Percentiles rank a stretch among this genome's conserved stretches.
These are phyloP conservation scores for Chaenocephalus aceratus DNA, from an alignment of 2,113 vertebrate genomes.

Conservation along the genomic window DNA sequence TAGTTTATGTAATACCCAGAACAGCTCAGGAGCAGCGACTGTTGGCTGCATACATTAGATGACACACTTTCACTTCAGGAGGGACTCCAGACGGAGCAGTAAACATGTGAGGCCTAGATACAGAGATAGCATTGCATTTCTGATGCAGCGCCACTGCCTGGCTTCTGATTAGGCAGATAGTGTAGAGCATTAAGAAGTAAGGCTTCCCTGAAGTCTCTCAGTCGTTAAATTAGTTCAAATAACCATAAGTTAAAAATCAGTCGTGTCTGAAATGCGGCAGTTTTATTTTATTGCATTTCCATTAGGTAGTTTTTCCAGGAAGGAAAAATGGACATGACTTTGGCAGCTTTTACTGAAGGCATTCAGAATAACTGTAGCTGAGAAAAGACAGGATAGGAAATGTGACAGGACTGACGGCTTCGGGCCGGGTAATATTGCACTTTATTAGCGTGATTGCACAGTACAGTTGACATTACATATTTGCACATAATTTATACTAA, in stretches of 20 bases:
- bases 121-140: slow-evolving; percentile 48
- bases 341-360: not conserved
- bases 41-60: slow-evolving; percentile 76
- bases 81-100: slow-evolving; percentile 65
- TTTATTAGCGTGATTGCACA: no score
- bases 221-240: slow-evolving; percentile 31
- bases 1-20: slow-evolving; percentile 75
- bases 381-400: not conserved
- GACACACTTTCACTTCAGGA: slow-evolving; percentile 79
- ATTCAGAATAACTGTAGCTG: not conserved
- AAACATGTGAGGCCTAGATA: slow-evolving; percentile 76
- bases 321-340: slow-evolving; percentile 8
- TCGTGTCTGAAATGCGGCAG: not conserved
- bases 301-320: slow-evolving; percentile 29
- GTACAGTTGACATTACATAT: no score
- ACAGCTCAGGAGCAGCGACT: slow-evolving; percentile 70
- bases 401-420: no score
- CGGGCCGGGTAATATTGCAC: no score
- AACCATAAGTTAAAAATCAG: slow-evolving; percentile 16
- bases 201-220: slow-evolving; percentile 3
- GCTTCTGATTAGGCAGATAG: slow-evolving; percentile 23
- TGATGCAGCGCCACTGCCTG: slow-evolving; percentile 2
- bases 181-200: not conserved
- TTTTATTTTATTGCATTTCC: slow-evolving; percentile 18
- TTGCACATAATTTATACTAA: no score